Base-by-base conservation (phyloP, 2,888 invertebrate species). In the Mythimna lalbum region DNA sequence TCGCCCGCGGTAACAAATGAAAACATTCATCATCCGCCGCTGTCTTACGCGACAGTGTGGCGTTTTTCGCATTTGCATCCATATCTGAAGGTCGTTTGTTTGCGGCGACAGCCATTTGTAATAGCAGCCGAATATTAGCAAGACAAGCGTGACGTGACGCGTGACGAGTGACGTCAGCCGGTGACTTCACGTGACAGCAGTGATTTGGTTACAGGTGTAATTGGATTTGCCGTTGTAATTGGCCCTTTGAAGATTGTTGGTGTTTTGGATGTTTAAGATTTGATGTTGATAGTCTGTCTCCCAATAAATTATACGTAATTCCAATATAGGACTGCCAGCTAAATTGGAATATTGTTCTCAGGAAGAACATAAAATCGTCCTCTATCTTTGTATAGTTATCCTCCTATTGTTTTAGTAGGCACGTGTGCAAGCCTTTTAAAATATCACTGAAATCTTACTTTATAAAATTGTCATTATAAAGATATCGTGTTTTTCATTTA, bases 51-150 rank as follows among this genome's bases (percentile, higher is more conserved):
- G 43, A 43, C 43, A 17, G 1, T 43, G 33, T 57, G 62, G 47
- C 39, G 61, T 77, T 75, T 73, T 78, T 78, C 73, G 33, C 63
- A 82, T 82, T 80, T 78, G 74, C 83, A 83, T 83, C 77, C 62
- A 61, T 80, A 80, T 82, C 80, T 80, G 57, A 57, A 60, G 74
- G 61, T 75, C 61, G 63, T 80, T 82, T 73, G 74, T 77, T 73
- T 60, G 49, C 43, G 66, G 49, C 65, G 60, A 19, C 59, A 23
- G 69, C 68, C 68, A 72, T 82, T 80, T 80, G 59, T 77, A 79
- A 80, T 60, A 68, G 50, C 50, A 63, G 62, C 55, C 72, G 33
- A 62, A 49, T 69, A 56, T 63, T 69, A 69, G 63, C 43, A 49
- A 49, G 69, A 69, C 78, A 63, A 31, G 52, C 23, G 36, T 21